Conservation (phyloP, 2,888 invertebrate genomes). For the Nomada lathburiana region DNA sequence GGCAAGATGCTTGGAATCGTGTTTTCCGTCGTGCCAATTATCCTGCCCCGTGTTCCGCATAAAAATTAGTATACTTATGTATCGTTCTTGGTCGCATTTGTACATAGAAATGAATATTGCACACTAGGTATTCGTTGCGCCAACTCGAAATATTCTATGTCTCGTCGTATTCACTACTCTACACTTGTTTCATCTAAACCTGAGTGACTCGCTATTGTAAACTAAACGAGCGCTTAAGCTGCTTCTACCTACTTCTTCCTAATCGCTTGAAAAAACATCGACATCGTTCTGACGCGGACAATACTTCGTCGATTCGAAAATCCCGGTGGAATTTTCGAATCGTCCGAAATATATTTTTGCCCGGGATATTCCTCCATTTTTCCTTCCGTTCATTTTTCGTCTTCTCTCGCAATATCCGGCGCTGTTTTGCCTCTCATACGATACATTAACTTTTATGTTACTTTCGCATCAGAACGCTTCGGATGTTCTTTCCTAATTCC, state of each 20-base stretch:
- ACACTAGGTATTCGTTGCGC: too few relatives aligned
- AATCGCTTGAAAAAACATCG: not conserved
- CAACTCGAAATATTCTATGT: too few relatives aligned
- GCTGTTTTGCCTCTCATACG: too few relatives aligned
- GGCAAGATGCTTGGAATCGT: not conserved
- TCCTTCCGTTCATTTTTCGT: too few relatives aligned
- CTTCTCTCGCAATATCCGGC: too few relatives aligned
- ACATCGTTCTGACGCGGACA: conserved; percentile 11
- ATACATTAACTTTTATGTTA: not conserved
- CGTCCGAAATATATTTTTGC: not conserved
- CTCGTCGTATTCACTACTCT: conserved; percentile 1
- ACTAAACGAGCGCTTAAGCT: conserved; percentile 21
- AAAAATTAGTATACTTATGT: too few relatives aligned
- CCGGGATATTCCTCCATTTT: too few relatives aligned
- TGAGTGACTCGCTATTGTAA: not conserved
- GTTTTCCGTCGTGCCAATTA: too few relatives aligned
- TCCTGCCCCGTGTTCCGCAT: too few relatives aligned
- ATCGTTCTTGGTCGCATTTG: too few relatives aligned
- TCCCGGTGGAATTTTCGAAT: not conserved
- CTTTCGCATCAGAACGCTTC: not conserved
- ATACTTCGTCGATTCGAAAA: not conserved
- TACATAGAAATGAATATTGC: too few relatives aligned
- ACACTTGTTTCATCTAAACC: not conserved
- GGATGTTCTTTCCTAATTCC: conserved; percentile 7
- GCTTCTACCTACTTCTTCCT: conserved; percentile 28